Base-by-base conservation (phyloP, 2,888 invertebrate genomes). In the Harpalus rubripes region DNA sequence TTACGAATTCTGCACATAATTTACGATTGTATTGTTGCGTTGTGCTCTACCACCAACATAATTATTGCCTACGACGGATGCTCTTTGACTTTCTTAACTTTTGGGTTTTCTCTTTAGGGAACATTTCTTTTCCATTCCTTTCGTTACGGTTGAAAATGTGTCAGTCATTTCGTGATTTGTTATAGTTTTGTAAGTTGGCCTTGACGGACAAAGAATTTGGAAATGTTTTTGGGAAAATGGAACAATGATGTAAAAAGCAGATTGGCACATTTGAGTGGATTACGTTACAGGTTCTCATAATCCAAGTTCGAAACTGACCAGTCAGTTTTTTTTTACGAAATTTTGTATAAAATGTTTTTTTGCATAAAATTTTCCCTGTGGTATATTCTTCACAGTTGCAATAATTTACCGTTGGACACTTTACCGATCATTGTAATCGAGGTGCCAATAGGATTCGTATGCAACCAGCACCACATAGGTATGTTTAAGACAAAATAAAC, bases 1-100 rank as follows among this genome's bases (percentile, higher is more conserved):
- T 86, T 86, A 86, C 86, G 85, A 86, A 86, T 85, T 82, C 80
- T 78, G 74, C 79, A 68, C 63, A 83, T 84, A 86, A 86, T 86
- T 86, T 86, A 86, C 85, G 80, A 82, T 85, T 65, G 52, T 83
- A 85, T 86, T 86, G 85, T 86, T 82, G 59, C 16, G 52, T 26
- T 85, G 59, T 26, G 61, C 52, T 41, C 12, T 44, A 78, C 83
- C 83, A 83, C 76, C 52, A 78, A 78, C 56, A 58, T 84, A 61
- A 78, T 84, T 84, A 84, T 84, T 65, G 65, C 76, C 39, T 18
- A 63, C 44, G 32, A 44, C 52, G 16, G 61, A 52, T 78, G 52
- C 16, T 52, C 52, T 84, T 84, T 78, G 61, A 83, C 84, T 84
- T 78, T 84, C 52, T 22, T 74, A 76, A 59, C 18, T 32, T 76